Conservation (phyloP, 2,113 vertebrate species). For the Phylloscopus trochiloides region DNA sequence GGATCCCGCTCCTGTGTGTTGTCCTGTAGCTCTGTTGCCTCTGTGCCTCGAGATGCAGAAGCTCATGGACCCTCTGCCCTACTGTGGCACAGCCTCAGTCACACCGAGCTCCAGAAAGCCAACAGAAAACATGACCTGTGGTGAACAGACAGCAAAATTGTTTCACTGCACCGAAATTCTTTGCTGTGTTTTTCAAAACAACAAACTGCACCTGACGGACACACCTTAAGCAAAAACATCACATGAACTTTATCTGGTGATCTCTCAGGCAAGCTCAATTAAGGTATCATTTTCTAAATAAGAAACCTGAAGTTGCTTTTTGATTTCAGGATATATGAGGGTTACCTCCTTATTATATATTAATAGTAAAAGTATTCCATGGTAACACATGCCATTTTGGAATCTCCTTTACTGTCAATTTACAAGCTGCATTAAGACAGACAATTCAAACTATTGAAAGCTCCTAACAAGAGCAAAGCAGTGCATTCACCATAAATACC, state of each 20-base stretch:
- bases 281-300: background rate
- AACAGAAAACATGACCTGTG: background rate
- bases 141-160: slow-evolving; percentile 14
- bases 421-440: background rate
- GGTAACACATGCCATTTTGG: background rate
- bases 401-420: background rate
- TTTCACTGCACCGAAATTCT: slow-evolving; percentile 5
- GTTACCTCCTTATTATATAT: background rate
- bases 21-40: background rate
- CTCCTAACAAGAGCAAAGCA: background rate
- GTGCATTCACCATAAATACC: background rate
- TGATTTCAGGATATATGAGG: background rate
- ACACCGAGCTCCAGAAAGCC: background rate
- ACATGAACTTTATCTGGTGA: background rate
- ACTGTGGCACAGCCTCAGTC: background rate
- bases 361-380: background rate
- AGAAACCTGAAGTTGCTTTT: background rate
- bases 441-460: background rate
- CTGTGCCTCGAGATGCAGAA: rapidly evolving
- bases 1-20: background rate
- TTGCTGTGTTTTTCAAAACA: slow-evolving; percentile 11
- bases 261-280: background rate
- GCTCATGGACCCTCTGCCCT: background rate
- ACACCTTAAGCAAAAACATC: background rate
- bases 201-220: background rate